Evolutionary conservation across 2,797 vertebrate species (phyloP).

Genomic region (Sebastes nivosus): DNA sequence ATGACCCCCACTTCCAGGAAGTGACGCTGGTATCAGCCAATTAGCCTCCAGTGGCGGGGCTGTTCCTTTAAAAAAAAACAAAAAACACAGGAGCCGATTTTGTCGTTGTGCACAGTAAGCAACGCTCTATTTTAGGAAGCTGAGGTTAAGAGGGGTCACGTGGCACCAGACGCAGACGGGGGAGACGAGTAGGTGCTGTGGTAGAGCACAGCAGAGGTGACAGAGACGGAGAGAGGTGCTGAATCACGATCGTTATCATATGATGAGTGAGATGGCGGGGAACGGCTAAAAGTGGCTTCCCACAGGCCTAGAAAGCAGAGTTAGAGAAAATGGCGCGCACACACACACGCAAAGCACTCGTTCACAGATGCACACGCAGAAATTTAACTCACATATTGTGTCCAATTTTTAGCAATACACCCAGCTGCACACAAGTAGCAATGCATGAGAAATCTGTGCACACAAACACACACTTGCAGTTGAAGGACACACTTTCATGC

Average conservation of each 20-base stretch:
- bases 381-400: neutral
- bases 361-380: slow-evolving; percentile 14
- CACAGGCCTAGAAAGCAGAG: slow-evolving; percentile 9
- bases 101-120: slow-evolving; percentile 28
- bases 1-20: slow-evolving; percentile 51
- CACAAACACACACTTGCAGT: neutral
- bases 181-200: slow-evolving; percentile 22
- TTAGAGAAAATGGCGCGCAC: slow-evolving; percentile 9
- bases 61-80: neutral
- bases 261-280: slow-evolving; percentile 37
- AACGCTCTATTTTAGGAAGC: slow-evolving; percentile 43
- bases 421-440: neutral
- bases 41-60: neutral
- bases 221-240: neutral
- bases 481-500: neutral
- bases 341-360: slow-evolving; percentile 16
- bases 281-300: slow-evolving; percentile 20
- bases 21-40: slow-evolving; percentile 28
- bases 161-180: slow-evolving; percentile 11
- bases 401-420: neutral
- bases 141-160: slow-evolving; percentile 43
- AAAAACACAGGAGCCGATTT: neutral
- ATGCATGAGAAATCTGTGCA: neutral
- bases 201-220: slow-evolving; percentile 15
- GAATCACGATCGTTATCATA: slow-evolving; percentile 51